Conservation (phyloP, 1,140 invertebrate genomes). For the Drosophila arizonae region DNA sequence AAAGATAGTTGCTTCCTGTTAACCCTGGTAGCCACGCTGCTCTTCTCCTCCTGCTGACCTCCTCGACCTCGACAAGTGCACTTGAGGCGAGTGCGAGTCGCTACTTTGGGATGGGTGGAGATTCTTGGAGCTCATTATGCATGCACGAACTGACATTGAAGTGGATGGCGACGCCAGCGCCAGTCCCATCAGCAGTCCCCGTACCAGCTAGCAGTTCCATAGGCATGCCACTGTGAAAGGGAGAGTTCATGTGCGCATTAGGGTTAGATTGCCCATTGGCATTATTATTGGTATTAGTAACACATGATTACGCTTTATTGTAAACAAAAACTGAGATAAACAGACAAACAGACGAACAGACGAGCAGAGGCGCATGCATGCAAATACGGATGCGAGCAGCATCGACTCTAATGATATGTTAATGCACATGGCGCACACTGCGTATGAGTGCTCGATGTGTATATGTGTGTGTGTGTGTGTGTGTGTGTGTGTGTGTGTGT, state of each 20-base stretch:
- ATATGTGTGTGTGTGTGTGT: constrained; percentile 16
- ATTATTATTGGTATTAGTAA: constrained; percentile 80
- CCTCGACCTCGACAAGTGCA: constrained; percentile 51
- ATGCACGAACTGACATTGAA: constrained; percentile 78
- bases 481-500: constrained; percentile 8
- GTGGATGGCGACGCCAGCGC: constrained; percentile 57
- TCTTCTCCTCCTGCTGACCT: constrained; percentile 10
- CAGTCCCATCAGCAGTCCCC: not conserved
- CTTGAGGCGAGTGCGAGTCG: constrained; percentile 59
- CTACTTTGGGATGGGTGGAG: constrained; percentile 23
- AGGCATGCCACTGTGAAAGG: not conserved
- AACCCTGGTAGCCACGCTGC: constrained; percentile 46
- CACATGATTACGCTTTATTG: constrained; percentile 78
- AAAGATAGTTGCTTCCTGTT: constrained; percentile 69
- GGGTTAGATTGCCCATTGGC: constrained; percentile 71
- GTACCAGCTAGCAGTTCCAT: not conserved
- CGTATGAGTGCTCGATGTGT: constrained; percentile 60
- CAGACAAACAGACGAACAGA: constrained; percentile 60
- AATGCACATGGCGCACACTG: constrained; percentile 74
- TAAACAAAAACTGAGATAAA: constrained; percentile 75
- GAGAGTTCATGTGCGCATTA: constrained; percentile 43
- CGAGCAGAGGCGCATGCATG: constrained; percentile 19
- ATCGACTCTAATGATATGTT: constrained; percentile 70
- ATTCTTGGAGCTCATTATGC: constrained; percentile 63
- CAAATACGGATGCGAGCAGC: constrained; percentile 31